A percentile compares a stretch with the other conserved stretches of the same genome.
phyloP scores from a whole-genome alignment of 2,888 invertebrate species.

The Psylliodes chrysocephalus region DNA sequence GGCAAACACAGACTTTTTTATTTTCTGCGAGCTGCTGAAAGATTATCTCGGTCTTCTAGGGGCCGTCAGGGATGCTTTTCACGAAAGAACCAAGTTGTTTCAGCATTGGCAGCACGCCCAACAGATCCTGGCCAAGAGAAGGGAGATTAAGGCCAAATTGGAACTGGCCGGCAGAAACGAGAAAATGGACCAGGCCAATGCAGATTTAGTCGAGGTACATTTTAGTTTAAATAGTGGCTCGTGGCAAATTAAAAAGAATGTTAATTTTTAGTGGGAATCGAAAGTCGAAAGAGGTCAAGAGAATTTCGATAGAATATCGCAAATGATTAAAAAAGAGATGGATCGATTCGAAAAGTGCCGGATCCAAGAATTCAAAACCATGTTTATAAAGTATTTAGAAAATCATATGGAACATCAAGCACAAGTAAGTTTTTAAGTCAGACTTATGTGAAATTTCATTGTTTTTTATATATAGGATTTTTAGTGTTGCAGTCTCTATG shows the following conservation, averaged over 20 bases:
- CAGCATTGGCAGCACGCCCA: slow-evolving; percentile 99
- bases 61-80: slow-evolving; percentile 85
- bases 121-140: slow-evolving; percentile 90
- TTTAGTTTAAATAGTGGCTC: no score
- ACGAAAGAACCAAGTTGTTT: slow-evolving; percentile 84
- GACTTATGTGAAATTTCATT: no score
- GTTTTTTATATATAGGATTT: no score
- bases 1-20: slow-evolving; percentile 93
- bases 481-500: no score
- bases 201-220: slow-evolving; percentile 90
- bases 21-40: slow-evolving; percentile 93
- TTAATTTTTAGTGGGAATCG: slow-evolving; percentile 81
- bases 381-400: slow-evolving; percentile 91
- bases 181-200: slow-evolving; percentile 86
- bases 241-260: slow-evolving; percentile 1
- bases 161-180: slow-evolving; percentile 91
- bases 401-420: slow-evolving; percentile 95
- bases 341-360: slow-evolving; percentile 90
- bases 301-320: slow-evolving; percentile 95
- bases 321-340: slow-evolving; percentile 93
- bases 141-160: slow-evolving; percentile 92
- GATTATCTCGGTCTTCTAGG: slow-evolving; percentile 93
- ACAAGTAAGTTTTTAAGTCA: slow-evolving; percentile 75
- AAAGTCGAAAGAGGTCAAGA: slow-evolving; percentile 97
- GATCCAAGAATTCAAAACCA: slow-evolving; percentile 89